These are phyloP conservation scores for Poliocrania exsul DNA, from an alignment of 2,797 vertebrate genomes.

Conservation along the genomic window DNA sequence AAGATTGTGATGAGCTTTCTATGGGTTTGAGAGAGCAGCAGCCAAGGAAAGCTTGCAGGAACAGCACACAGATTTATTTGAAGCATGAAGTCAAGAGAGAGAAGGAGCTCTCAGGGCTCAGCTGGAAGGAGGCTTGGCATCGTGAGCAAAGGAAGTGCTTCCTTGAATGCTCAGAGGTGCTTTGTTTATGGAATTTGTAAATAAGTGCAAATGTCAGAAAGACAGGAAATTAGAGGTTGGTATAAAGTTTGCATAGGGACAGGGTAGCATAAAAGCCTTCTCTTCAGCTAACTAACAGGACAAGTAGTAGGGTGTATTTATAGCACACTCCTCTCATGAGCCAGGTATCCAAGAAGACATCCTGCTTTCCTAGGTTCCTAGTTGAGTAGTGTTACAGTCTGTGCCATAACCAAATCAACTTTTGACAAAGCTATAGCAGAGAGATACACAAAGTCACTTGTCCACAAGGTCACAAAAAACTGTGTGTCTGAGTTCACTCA, in stretches of 20 bases:
- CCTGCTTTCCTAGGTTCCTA: background rate
- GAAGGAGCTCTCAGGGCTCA: background rate
- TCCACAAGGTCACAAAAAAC: background rate
- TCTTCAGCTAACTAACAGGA: background rate
- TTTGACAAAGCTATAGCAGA: background rate
- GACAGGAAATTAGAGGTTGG: background rate
- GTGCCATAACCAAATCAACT: background rate
- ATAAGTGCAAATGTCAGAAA: background rate
- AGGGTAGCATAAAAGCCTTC: background rate
- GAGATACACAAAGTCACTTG: background rate
- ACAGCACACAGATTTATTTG: background rate
- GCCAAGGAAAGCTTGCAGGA: background rate
- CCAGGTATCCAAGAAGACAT: background rate
- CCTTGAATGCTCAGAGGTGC: background rate
- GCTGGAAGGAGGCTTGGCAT: background rate
- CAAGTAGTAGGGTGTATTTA: background rate
- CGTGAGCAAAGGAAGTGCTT: background rate
- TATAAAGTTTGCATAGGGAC: background rate
- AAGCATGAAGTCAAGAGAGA: background rate
- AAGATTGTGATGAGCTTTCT: background rate
- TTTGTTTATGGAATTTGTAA: background rate
- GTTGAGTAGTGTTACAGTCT: background rate
- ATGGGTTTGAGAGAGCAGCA: background rate
- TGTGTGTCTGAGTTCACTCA: background rate
- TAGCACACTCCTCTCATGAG: fast-evolving